These are phyloP conservation scores for Sciurus carolinensis DNA, from an alignment of 2,797 vertebrate genomes.

Conservation along the genomic window DNA sequence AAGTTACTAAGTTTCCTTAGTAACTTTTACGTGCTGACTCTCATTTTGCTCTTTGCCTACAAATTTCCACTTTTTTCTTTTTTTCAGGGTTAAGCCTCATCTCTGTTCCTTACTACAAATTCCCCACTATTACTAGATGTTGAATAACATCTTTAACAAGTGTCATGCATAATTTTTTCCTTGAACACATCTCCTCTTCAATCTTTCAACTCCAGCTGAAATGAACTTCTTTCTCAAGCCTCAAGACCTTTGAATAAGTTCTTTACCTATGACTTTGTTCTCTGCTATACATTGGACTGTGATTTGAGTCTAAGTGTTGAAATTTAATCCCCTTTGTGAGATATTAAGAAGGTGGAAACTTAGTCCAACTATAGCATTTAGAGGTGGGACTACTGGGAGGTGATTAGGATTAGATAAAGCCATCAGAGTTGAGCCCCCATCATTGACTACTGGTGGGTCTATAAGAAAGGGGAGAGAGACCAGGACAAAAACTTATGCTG, in stretches of 20 bases:
- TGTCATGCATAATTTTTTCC: slow-evolving; percentile 38
- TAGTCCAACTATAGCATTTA: no score
- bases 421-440: no score
- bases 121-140: background rate
- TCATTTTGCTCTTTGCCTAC: background rate
- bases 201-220: slow-evolving; percentile 13
- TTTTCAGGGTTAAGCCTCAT: background rate
- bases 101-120: background rate
- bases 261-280: background rate
- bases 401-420: no score
- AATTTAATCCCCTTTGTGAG: no score
- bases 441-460: no score
- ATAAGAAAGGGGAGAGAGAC: background rate
- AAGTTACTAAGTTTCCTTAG: background rate
- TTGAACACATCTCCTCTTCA: background rate
- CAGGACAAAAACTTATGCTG: background rate
- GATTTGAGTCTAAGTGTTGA: no score
- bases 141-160: slow-evolving; percentile 25
- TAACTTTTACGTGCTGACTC: background rate
- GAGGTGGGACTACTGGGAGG: no score
- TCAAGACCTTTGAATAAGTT: background rate
- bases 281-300: no score
- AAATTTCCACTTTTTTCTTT: background rate
- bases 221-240: background rate
- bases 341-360: no score